Base-by-base conservation (phyloP, 1,140 invertebrate species). In the Bombus huntii region DNA sequence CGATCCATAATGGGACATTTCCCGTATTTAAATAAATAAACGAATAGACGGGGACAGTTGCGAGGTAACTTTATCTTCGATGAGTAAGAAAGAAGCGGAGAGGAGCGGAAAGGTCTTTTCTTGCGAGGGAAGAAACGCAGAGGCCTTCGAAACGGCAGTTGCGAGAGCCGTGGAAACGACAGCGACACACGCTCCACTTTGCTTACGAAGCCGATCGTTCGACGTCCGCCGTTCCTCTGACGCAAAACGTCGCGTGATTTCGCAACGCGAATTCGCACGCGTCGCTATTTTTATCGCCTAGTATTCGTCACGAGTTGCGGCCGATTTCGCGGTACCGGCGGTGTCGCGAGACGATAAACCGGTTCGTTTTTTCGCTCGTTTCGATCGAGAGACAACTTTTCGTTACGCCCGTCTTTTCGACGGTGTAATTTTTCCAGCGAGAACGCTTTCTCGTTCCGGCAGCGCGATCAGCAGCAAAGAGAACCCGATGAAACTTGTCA, bases 401-500 rank as follows among this genome's bases (percentile, higher is more conserved):
- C 18, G 47, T 22, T 22, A 6, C 47, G 47, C 5, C 47, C 47
- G 47, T 22, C 47, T 53, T 62, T 28, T 15, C 65, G 65, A 34
- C 65, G 65, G 6, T 13, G 31, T 18, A 66, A 34, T 66, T 66
- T 66, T 66, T n/a, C 59, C 10, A 62, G 12, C 10, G 10, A 28
- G 10, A n/a, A 62, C 59, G 59, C 28, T 47, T 73, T 73, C 42
- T 73, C 71, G 62, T 87, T 42, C 31, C 59, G 37, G 6, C 22
- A 10, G 31, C 3, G 53, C 12, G 62, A 68, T 12, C 85, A 74
- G 44, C 81, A 42, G 57, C 68, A 66, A 86, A 74, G 84, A 86
- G 70, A 74, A 71, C 39, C 74, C 82, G 88, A 87, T 86, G 87
- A 92, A 92, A 92, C 91, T 91, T 92, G 78, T 90, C 91, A 92